phyloP scores from a whole-genome alignment of 1,140 invertebrate genomes.

The Rhynchophorus ferrugineus region DNA sequence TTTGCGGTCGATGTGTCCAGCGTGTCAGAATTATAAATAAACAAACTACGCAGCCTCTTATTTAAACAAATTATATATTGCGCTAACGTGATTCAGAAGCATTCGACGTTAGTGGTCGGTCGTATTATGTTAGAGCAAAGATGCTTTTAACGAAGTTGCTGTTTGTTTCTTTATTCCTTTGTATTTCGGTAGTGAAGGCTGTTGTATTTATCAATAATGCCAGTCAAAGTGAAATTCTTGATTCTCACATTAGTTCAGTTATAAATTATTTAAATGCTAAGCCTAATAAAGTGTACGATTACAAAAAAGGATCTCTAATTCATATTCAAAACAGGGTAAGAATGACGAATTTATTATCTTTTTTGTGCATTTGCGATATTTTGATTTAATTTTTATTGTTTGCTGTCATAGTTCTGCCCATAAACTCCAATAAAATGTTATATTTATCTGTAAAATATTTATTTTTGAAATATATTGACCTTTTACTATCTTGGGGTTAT shows the following conservation, averaged over 20 bases:
- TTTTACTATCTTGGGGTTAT: not conserved
- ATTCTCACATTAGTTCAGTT: slow-evolving; percentile 23
- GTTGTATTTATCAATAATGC: not conserved
- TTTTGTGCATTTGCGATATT: not conserved
- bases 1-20: not conserved
- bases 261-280: slow-evolving; percentile 23
- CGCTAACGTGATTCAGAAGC: not conserved
- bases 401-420: not conserved
- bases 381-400: too few species aligned
- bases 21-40: not conserved
- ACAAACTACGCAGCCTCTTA: not conserved
- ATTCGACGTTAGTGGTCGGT: too few species aligned
- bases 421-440: too few species aligned
- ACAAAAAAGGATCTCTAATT: slow-evolving; percentile 15
- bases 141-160: not conserved
- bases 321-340: slow-evolving; percentile 25
- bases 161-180: not conserved
- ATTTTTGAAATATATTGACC: slow-evolving; percentile 1
- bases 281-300: slow-evolving; percentile 20
- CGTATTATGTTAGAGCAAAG: not conserved
- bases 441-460: slow-evolving; percentile 1
- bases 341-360: not conserved
- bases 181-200: not conserved
- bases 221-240: slow-evolving; percentile 15
- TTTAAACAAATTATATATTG: not conserved